phyloP scores from a whole-genome alignment of 1,140 invertebrate genomes.

The Archivesica marissinica region DNA sequence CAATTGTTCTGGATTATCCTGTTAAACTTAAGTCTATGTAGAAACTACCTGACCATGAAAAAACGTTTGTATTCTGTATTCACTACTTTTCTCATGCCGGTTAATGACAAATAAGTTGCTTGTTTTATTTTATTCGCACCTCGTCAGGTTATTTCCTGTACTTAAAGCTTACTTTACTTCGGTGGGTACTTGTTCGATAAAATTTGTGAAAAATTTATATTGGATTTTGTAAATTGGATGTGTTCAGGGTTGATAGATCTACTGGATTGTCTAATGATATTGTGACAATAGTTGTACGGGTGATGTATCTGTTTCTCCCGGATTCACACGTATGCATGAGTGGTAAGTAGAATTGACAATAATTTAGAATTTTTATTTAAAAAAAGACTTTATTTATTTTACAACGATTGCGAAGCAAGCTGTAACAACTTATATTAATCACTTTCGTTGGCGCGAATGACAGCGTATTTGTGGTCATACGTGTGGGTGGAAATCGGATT shows the following conservation, averaged over 20 bases:
- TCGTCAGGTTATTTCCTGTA: neutral
- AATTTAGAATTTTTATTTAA: no score
- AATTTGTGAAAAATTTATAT: neutral
- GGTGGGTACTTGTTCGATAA: neutral
- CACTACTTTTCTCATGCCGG: neutral
- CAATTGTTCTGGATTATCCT: conserved; percentile 21
- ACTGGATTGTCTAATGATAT: neutral
- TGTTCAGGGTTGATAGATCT: neutral
- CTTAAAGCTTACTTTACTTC: neutral
- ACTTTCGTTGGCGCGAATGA: no score
- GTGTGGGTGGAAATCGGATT: no score
- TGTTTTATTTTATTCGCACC: neutral
- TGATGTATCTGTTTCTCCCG: neutral
- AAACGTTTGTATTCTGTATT: conserved; percentile 23
- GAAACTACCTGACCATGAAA: neutral
- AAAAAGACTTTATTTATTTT: no score
- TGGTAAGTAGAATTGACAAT: no score
- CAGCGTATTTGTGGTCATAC: no score
- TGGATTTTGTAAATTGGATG: neutral
- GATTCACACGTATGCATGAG: no score
- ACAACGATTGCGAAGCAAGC: no score
- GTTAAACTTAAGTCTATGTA: conserved; percentile 24
- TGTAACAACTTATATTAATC: no score
- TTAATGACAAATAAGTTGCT: neutral
- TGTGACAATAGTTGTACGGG: neutral